Conservation (phyloP, 1,140 invertebrate genomes). For the Pseudomyrmex sp. region DNA sequence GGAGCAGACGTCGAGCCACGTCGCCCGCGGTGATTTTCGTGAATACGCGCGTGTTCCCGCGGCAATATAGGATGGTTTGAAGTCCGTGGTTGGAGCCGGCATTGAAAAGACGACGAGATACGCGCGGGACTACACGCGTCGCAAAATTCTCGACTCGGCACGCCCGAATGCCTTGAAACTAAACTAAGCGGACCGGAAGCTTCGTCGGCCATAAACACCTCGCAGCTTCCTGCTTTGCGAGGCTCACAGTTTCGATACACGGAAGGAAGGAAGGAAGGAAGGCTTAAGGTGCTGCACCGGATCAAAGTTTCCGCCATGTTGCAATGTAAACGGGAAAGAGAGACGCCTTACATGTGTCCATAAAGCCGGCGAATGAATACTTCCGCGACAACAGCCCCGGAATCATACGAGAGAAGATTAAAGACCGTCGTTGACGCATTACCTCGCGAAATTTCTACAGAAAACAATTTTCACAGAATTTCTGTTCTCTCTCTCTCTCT, state of each 20-base stretch:
- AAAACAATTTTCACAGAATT: background rate
- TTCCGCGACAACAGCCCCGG: background rate
- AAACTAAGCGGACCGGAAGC: conserved; percentile 13
- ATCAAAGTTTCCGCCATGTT: conserved; percentile 10
- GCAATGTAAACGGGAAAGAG: conserved; percentile 23
- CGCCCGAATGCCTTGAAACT: conserved; percentile 13
- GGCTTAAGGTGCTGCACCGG: background rate
- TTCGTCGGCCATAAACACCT: conserved; percentile 20
- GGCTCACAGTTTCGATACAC: background rate
- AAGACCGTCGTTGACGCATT: background rate
- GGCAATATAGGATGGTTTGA: background rate
- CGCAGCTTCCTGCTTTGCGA: conserved; percentile 10
- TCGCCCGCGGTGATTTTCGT: conserved; percentile 40
- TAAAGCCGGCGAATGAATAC: conserved; percentile 22
- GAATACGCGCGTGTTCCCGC: background rate
- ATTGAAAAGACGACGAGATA: background rate
- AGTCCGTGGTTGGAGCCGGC: background rate
- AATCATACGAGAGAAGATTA: conserved; percentile 5
- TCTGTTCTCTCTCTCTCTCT: background rate
- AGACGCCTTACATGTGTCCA: conserved; percentile 9
- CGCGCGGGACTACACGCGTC: background rate
- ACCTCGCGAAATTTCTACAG: too few species aligned
- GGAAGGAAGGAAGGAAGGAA: background rate
- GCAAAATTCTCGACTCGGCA: conserved; percentile 15
- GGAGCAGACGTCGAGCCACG: background rate